Evolutionary conservation across 2,888 invertebrate genomes (phyloP).

Genomic region (Epistrophe grossulariae): DNA sequence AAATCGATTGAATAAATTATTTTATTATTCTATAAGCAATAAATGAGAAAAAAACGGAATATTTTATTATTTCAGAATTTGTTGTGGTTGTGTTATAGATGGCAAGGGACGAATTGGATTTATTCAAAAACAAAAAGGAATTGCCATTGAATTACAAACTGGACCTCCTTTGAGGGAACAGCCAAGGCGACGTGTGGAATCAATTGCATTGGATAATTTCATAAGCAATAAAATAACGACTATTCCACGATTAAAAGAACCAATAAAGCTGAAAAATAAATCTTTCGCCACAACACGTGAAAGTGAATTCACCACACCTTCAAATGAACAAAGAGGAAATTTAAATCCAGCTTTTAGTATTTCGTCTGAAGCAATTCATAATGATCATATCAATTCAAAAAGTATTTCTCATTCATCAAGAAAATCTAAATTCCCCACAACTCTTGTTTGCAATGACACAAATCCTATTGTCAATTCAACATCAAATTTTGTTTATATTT

Average conservation of each 20-base stretch:
- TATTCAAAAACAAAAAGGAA: conserved; percentile 13
- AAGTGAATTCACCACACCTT: conserved; percentile 25
- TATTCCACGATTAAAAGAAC: background rate
- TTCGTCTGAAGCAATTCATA: background rate
- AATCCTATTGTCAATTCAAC: conserved; percentile 49
- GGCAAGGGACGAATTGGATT: background rate
- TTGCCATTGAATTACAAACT: conserved; percentile 46
- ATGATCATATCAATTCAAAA: background rate
- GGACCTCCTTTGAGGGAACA: conserved; percentile 46
- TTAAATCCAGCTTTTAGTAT: conserved; percentile 38
- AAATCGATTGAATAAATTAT: background rate
- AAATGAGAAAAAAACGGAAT: background rate
- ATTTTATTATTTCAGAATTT: conserved; percentile 35
- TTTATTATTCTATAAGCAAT: background rate
- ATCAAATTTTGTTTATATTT: conserved; percentile 57
- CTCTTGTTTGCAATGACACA: background rate
- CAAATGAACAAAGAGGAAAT: background rate
- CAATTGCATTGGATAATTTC: conserved; percentile 26
- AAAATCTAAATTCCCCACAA: background rate
- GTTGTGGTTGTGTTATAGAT: conserved; percentile 35
- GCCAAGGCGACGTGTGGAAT: conserved; percentile 27
- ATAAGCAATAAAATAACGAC: background rate
- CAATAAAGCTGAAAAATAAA: conserved; percentile 3
- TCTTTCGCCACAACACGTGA: conserved; percentile 23
- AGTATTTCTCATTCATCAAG: background rate